These are phyloP conservation scores for Laodelphax striatellus DNA, from an alignment of 1,140 invertebrate genomes.

Conservation along the genomic window DNA sequence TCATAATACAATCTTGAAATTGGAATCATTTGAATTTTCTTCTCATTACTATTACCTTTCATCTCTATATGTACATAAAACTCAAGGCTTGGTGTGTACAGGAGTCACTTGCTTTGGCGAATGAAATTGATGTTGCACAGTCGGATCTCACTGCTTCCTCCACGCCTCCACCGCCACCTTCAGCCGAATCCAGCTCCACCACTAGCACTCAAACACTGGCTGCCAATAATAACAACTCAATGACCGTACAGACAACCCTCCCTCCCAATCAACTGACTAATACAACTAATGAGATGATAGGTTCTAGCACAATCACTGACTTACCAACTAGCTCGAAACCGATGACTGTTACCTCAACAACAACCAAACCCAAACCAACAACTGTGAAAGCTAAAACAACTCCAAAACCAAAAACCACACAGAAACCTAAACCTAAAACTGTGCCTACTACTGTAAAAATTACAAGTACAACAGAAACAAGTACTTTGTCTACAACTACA, in stretches of 20 bases:
- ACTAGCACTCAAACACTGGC: slow-evolving; percentile 9
- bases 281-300: slow-evolving; percentile 9
- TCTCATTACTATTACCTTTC: too few relatives aligned
- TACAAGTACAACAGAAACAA: background rate
- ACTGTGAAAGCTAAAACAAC: slow-evolving; percentile 5
- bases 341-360: background rate
- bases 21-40: too few relatives aligned
- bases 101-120: too few relatives aligned
- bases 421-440: background rate
- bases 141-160: slow-evolving; percentile 5
- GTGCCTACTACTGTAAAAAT: too few relatives aligned
- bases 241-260: slow-evolving; percentile 5
- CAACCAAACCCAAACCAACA: background rate
- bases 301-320: background rate
- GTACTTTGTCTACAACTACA: background rate
- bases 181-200: slow-evolving; percentile 4
- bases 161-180: background rate
- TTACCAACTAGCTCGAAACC: background rate
- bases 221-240: background rate
- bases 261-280: slow-evolving; percentile 3
- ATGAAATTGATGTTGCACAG: too few relatives aligned
- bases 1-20: too few relatives aligned
- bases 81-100: too few relatives aligned
- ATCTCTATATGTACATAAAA: too few relatives aligned
- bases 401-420: background rate